A percentile compares a stretch with the other conserved stretches of the same genome.
phyloP scores from a whole-genome alignment of 2,888 invertebrate species.

The Stenolophus ochropezus region DNA sequence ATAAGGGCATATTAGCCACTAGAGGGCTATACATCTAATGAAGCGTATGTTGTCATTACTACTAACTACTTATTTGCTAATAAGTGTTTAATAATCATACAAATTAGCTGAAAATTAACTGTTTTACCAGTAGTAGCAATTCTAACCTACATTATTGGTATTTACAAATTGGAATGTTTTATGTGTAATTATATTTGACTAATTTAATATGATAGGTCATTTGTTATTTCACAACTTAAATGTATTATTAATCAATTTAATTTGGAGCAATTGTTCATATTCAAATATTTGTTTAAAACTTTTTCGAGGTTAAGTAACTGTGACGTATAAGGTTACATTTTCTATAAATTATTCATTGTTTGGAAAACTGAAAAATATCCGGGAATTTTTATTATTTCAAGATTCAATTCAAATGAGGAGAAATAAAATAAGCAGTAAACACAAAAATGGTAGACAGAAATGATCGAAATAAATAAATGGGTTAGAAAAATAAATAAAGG shows the following conservation, averaged over 20 bases:
- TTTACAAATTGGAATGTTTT: background rate
- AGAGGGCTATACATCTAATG: constrained; percentile 9
- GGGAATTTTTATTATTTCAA: no score
- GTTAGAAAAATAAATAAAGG: no score
- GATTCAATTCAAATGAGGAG: no score
- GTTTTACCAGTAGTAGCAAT: background rate
- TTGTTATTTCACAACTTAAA: background rate
- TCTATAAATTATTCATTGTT: no score
- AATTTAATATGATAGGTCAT: background rate
- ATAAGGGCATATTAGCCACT: background rate
- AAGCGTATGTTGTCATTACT: background rate
- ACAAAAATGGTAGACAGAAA: no score
- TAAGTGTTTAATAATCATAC: background rate
- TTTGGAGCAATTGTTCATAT: background rate
- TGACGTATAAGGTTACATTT: background rate
- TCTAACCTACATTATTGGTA: background rate
- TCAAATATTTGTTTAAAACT: background rate
- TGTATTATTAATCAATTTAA: background rate
- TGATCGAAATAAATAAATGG: no score
- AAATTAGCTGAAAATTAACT: background rate
- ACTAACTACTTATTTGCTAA: constrained; percentile 6
- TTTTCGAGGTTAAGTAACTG: background rate
- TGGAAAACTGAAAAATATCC: no score
- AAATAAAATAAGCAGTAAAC: no score
- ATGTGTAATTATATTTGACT: background rate